Evolutionary conservation across 2,888 invertebrate species (phyloP), one percentile per base, ranked within the genome.

Genomic region (Tetragonula carbonaria): DNA sequence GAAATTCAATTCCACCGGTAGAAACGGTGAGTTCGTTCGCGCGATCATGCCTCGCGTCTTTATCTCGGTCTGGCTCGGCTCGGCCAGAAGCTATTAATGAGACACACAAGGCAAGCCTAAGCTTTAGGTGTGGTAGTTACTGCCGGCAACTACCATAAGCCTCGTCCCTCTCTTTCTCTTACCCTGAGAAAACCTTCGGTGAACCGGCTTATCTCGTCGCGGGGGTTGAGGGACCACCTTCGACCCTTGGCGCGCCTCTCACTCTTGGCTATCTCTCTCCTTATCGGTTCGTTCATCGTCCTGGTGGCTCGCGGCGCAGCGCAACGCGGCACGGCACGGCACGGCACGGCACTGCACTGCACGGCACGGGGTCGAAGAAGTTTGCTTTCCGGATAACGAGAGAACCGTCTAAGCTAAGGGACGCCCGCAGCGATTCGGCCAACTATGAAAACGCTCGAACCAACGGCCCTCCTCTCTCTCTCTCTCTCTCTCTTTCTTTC

Each of bases 301-400:
- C 85, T 83, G 88, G 73, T 50, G 78, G 67, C 18, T 23, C 57
- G 57, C 55, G 53, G 28, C 18, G 28, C 28, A 14, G 57, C 45
- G 8, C 45, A 33, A 33, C 33, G 33, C 33, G 33, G 33, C 33
- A 33, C 33, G 1, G 45, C 45, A 38, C n/a, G 3, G 28, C 18
- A 51, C 28, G 21, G 33, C 33, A 33, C 33, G n/a, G n/a, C n/a
- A n/a, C n/a, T 8, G 45, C 45, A 8, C 45, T 8, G 38, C 8
- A 38, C n/a, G 5, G 28, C 18, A 51, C 28, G 21, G 51, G 21
- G 18, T 57, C 68, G 84, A 89, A 87, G 89, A 89, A 89, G 89
- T 89, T 89, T 88, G 84, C 89, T 81, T 85, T 87, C 80, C 78
- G 89, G 87, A 88, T 89, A 89, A 89, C 87, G 89, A 89, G 87